A percentile compares a stretch with the other conserved stretches of the same genome.
phyloP scores from a whole-genome alignment of 2,888 invertebrate genomes.

The Rhingia campestris region DNA sequence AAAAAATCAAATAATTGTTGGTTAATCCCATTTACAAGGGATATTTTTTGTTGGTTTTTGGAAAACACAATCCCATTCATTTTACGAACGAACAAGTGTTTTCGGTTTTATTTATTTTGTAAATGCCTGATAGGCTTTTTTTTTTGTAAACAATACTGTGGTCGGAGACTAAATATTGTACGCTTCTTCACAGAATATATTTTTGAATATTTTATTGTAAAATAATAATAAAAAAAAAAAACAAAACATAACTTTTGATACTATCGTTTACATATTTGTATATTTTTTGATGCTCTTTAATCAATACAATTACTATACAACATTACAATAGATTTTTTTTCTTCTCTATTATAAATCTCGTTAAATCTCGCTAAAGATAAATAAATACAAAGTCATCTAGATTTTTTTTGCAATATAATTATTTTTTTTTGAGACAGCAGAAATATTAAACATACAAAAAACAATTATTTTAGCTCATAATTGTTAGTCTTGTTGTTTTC shows the following conservation, averaged over 20 bases:
- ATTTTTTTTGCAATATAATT: constrained; percentile 9
- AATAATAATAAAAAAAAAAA: constrained; percentile 35
- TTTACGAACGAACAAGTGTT: not conserved
- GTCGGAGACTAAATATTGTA: constrained; percentile 27
- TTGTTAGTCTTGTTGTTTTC: constrained; percentile 51
- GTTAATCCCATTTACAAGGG: too few relatives aligned
- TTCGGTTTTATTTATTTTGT: not conserved
- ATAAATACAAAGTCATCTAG: constrained; percentile 49
- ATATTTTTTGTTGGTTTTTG: not conserved
- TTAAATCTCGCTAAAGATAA: constrained; percentile 75
- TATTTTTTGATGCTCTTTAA: constrained; percentile 70
- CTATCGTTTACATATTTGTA: constrained; percentile 72
- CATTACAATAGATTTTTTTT: constrained; percentile 38
- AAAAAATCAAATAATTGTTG: too few relatives aligned
- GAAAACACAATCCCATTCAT: not conserved
- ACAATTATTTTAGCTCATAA: constrained; percentile 54
- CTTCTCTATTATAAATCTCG: constrained; percentile 75
- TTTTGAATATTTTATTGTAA: constrained; percentile 67
- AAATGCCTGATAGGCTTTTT: not conserved
- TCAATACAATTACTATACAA: constrained; percentile 30
- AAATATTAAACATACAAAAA: constrained; percentile 20
- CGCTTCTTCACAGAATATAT: constrained; percentile 62
- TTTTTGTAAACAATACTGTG: not conserved
- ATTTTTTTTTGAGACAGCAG: constrained; percentile 37
- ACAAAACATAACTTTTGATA: constrained; percentile 69